These are phyloP conservation scores for Geophilus truncorum DNA, from an alignment of 2,888 invertebrate genomes.

Conservation along the genomic window DNA sequence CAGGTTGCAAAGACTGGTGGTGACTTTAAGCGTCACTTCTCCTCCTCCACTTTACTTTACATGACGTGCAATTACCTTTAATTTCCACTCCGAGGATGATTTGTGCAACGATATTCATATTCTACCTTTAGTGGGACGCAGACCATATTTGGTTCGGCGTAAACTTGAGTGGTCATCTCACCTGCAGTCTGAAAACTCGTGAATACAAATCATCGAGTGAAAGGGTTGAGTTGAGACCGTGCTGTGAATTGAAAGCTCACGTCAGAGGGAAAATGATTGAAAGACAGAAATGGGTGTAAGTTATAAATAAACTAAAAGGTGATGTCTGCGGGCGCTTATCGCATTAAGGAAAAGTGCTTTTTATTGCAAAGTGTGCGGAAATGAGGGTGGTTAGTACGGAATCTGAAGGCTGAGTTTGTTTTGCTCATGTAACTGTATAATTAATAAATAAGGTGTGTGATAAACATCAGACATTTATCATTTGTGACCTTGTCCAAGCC, in stretches of 20 bases:
- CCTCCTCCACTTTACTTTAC: too few relatives aligned
- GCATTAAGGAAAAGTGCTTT: not conserved
- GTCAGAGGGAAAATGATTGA: not conserved
- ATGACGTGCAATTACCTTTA: not conserved
- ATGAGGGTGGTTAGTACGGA: not conserved
- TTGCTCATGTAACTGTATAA: slow-evolving; percentile 21
- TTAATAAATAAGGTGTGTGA: slow-evolving; percentile 13
- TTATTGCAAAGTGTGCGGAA: not conserved
- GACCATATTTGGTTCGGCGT: not conserved
- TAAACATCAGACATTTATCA: slow-evolving; percentile 25
- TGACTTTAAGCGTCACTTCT: too few relatives aligned
- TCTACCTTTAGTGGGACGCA: not conserved
- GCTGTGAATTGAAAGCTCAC: not conserved
- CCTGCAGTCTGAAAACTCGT: not conserved
- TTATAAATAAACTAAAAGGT: not conserved
- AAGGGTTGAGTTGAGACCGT: slow-evolving; percentile 17
- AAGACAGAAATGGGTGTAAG: not conserved
- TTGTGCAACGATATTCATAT: not conserved
- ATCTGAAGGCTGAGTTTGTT: not conserved
- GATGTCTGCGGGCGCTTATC: not conserved
- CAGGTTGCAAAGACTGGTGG: too few relatives aligned
- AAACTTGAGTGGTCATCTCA: slow-evolving; percentile 20
- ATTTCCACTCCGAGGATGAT: not conserved
- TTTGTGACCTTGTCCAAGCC: slow-evolving; percentile 9
- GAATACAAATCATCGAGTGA: not conserved